A percentile compares a stretch with the other conserved stretches of the same genome.
Conservation (phyloP, 2,888 invertebrate genomes). For the Mongoloraphidia duomilia region DNA sequence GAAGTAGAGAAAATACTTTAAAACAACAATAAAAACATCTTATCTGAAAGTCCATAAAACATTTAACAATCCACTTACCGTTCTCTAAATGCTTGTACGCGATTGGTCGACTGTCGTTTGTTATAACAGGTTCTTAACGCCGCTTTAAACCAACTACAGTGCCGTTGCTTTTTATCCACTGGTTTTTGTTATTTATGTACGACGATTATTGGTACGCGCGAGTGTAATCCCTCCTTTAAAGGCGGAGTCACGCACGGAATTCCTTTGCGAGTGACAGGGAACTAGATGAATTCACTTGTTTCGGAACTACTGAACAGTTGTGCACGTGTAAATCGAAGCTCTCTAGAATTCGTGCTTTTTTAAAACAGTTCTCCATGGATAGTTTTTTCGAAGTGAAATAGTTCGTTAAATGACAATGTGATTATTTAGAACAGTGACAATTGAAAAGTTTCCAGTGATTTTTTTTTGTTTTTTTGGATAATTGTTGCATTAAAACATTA, state of each 20-base stretch:
- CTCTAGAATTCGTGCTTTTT: background rate
- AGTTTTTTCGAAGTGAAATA: too few species aligned
- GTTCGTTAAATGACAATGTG: too few species aligned
- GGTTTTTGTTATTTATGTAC: background rate
- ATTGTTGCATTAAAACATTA: too few species aligned
- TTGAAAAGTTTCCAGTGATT: too few species aligned
- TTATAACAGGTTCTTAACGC: background rate
- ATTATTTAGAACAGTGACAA: too few species aligned
- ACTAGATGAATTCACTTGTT: background rate
- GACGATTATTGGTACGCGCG: background rate
- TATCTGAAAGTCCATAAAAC: slow-evolving; percentile 2
- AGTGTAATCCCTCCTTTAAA: too few species aligned
- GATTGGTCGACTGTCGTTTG: background rate
- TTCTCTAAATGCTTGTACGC: background rate
- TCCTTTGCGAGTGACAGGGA: background rate
- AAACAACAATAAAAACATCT: background rate
- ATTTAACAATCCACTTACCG: slow-evolving; percentile 1
- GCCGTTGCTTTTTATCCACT: background rate
- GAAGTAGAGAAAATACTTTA: too few species aligned
- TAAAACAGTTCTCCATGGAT: too few species aligned
- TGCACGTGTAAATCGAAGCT: background rate
- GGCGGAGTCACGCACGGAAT: too few species aligned
- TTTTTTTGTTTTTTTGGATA: too few species aligned
- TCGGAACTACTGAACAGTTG: background rate
- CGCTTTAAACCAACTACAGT: background rate